These are phyloP conservation scores for Melangyna quadrimaculata DNA, from an alignment of 2,888 invertebrate species.

Conservation along the genomic window DNA sequence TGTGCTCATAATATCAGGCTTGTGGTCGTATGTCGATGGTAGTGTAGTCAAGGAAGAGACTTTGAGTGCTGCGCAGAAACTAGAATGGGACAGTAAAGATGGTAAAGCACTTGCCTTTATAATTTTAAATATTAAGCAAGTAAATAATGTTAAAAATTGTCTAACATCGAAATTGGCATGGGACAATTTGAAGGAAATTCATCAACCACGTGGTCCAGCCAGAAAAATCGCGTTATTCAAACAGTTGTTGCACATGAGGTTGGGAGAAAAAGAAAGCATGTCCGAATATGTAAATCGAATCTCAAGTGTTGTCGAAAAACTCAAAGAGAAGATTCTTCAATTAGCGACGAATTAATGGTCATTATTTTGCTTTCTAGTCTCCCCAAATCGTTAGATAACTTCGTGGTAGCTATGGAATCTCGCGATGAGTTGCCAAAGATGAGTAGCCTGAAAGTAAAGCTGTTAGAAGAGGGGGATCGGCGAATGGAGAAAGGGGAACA, in stretches of 20 bases:
- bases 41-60: background rate
- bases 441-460: background rate
- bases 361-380: conserved; percentile 37
- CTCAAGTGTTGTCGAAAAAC: background rate
- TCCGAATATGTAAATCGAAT: conserved; percentile 9
- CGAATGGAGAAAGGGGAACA: background rate
- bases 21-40: background rate
- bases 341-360: conserved; percentile 29
- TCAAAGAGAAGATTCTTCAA: background rate
- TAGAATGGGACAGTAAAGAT: conserved; percentile 19
- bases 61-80: background rate
- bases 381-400: background rate
- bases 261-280: conserved; percentile 3
- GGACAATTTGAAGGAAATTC: conserved; percentile 7
- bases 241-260: conserved; percentile 34
- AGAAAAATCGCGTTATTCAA: conserved; percentile 50
- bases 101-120: conserved; percentile 47
- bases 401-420: background rate
- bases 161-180: conserved; percentile 47
- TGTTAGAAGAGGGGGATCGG: conserved; percentile 26
- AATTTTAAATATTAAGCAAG: conserved; percentile 31
- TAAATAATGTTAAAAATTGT: conserved; percentile 12
- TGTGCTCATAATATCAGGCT: background rate
- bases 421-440: background rate
- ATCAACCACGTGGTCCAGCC: background rate